Evolutionary conservation across 2,113 vertebrate species (phyloP).

Genomic region (Malaclemys terrapin): DNA sequence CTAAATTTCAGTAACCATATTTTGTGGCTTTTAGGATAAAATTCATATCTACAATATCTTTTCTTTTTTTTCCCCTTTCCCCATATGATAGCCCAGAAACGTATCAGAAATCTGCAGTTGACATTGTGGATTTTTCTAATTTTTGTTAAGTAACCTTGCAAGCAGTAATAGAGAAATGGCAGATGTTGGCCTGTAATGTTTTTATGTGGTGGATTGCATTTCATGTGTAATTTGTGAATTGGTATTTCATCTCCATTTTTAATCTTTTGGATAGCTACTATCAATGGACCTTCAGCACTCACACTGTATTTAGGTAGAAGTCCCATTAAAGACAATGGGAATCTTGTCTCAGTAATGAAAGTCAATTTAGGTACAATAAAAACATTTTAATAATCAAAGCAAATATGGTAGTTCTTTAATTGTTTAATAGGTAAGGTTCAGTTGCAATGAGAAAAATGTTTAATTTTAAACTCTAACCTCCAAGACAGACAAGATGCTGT

Average conservation of each 20-base stretch:
- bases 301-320: background rate
- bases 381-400: conserved; percentile 30
- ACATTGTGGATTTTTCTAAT: background rate
- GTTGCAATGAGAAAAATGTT: conserved; percentile 40
- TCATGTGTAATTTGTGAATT: background rate
- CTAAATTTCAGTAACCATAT: background rate
- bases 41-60: background rate
- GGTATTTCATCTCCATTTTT: background rate
- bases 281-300: background rate
- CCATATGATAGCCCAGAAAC: background rate
- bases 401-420: conserved; percentile 7
- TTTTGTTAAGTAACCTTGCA: background rate
- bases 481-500: conserved; percentile 41
- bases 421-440: conserved; percentile 1
- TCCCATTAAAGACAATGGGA: background rate
- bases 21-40: fast-evolving
- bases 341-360: conserved; percentile 8
- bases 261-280: background rate
- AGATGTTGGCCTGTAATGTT: background rate
- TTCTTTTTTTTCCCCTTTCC: background rate
- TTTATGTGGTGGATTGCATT: background rate
- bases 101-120: background rate
- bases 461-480: conserved; percentile 53
- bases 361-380: background rate
- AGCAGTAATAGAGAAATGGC: background rate